Evolutionary conservation across 2,797 vertebrate genomes (phyloP), one percentile per base, ranked within the genome.

Genomic region (Poecilia gillii): DNA sequence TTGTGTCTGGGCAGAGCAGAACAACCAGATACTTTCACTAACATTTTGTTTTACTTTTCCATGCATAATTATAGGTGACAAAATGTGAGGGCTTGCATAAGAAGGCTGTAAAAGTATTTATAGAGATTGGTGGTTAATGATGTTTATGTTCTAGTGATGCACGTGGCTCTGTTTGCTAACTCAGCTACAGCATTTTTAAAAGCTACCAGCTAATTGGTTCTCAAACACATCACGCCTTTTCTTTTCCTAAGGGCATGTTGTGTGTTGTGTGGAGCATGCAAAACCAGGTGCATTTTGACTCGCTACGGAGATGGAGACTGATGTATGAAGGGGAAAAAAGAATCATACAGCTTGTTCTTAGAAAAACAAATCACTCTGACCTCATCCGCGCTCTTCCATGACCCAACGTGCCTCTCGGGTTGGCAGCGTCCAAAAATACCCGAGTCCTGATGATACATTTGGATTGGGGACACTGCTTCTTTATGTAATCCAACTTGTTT

Each of bases 391-490:
- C 75, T 75, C 73, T 73, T 62, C 1, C 16, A 87, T 76, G 51
- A 76, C 31, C 79, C 82, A 46, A 78, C 62, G 73, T 83, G 81
- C 83, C 70, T 81, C 74, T 71, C 79, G 39, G 75, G 75, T 84
- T 86, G 83, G 79, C 36, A 6, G 39, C 31, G 31, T 81, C 87
- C 88, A 85, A 86, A 90, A 91, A 88, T 88, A 89, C 72, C 81
- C 81, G 57, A 84, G 78, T 76, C 71, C 80, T 76, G 86, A 87
- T 84, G 81, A 86, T 82, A 81, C 59, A 87, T 85, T 80, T 78
- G 84, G 81, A 88, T 80, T 68, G 53, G 77, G 78, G 75, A 80
- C 77, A 33, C 0, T 28, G 68, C 76, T 84, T 90, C 76, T 84
- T 90, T 82, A 85, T 53, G 74, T 89, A 87, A 86, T 78, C 55